Evolutionary conservation across 2,888 invertebrate genomes (phyloP), one percentile per base, ranked within the genome.

Genomic region (Agrotis puta): DNA sequence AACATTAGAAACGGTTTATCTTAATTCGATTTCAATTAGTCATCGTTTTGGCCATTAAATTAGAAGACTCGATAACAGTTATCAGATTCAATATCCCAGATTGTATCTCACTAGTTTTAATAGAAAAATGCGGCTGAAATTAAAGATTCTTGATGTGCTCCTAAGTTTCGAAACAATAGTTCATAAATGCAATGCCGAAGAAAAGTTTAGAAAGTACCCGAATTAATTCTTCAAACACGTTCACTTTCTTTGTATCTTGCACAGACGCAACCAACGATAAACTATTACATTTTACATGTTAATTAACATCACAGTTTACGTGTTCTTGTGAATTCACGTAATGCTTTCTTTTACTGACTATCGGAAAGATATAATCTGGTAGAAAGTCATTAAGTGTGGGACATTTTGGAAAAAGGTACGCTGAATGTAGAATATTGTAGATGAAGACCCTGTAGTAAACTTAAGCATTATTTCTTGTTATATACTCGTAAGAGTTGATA

Each of bases 121-220:
- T 65, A 61, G 9, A 78, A 68, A 65, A 33, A 51, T 77, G 33
- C 45, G 11, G 9, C 11, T 16, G 13, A 58, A 54, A 62, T 64
- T 22, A 62, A 50, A 75, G 45, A 81, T 81, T 80, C 77, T 66
- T 54, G 24, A 59, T 67, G 39, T 64, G 64, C 61, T 58, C 14
- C 33, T 9, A 33, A 71, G 48, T 72, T 82, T 66, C 67, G 59
- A 77, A 79, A 84, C 84, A 84, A 82, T 84, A 67, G 82, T 71
- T 77, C 72, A 77, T 80, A n/a, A n/a, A 73, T 68, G 66, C 63
- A 16, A n/a, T 50, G 51, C 63, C 64, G 56, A 72, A 69, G 76
- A 70, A 74, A 76, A 82, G 70, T 84, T 84, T 84, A 81, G 84
- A 84, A 84, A 84, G 84, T 74, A 73, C 71, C 81, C 73, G 70